phyloP scores from a whole-genome alignment of 2,888 invertebrate genomes.

The Microctonus aethiopoides region DNA sequence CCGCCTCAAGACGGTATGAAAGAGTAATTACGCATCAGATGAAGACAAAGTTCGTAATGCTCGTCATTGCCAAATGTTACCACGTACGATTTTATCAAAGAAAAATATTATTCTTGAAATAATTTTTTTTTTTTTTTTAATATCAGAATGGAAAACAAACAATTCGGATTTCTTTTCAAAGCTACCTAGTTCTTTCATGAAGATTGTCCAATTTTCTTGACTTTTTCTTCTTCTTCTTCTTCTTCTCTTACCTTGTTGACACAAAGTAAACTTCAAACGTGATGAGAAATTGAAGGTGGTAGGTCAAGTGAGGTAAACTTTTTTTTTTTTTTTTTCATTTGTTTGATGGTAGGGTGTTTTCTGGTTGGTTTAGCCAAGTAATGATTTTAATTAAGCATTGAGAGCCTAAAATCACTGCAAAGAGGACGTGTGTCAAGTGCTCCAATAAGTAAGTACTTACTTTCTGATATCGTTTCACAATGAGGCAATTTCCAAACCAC shows the following conservation, averaged over 20 bases:
- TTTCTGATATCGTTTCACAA: constrained; percentile 40
- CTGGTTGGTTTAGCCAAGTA: constrained; percentile 46
- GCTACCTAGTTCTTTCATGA: not conserved
- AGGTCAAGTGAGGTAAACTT: constrained; percentile 40
- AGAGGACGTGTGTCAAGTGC: constrained; percentile 30
- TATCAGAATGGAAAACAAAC: too few relatives aligned
- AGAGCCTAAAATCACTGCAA: constrained; percentile 44
- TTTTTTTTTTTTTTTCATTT: constrained; percentile 40
- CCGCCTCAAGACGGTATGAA: constrained; percentile 5
- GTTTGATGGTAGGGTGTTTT: constrained; percentile 31
- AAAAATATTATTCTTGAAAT: not conserved
- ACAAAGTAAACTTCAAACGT: constrained; percentile 44
- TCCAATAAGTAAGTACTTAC: constrained; percentile 20
- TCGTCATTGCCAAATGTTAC: constrained; percentile 17
- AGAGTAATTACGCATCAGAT: constrained; percentile 22
- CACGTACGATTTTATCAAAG: not conserved
- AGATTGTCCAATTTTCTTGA: not conserved
- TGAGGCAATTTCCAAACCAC: constrained; percentile 42
- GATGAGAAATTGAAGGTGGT: constrained; percentile 45
- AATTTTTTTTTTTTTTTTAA: not conserved
- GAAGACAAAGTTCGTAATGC: constrained; percentile 2
- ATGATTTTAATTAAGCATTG: constrained; percentile 51
- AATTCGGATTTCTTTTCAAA: too few relatives aligned
- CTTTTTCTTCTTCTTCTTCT: not conserved
- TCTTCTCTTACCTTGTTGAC: constrained; percentile 32